Base-by-base conservation (phyloP, 2,797 vertebrate species). In the Strix occidentalis region DNA sequence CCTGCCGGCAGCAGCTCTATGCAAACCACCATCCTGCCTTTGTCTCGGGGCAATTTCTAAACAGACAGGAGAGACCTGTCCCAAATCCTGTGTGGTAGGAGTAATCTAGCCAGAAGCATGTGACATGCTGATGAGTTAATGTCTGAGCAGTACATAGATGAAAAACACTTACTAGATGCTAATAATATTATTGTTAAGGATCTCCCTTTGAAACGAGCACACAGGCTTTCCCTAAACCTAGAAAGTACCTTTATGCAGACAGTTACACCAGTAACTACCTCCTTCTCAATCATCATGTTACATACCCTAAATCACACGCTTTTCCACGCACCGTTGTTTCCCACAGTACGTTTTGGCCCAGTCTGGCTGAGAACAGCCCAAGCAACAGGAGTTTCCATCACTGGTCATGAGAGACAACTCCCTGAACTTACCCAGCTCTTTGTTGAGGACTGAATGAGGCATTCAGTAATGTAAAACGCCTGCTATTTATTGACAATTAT, bases 61-160 rank as follows among this genome's bases (percentile, higher is more conserved):
- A 16, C 75, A 84, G 83, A 83, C 92, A 83, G 94, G 93, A 89
- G 90, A 85, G 84, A 94, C 94, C 90, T 81, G 95, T 92, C 94
- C 93, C 86, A 65, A 41, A 89, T 4, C 75, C 93, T 77, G 78
- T 4, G 84, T 5, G 79, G 56, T 13, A 78, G 93, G 68, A 79
- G 33, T 21, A 33, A 85, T 16, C 75, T 20, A 10, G 9, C 85
- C 90, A 90, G 88, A 29, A 80, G 86, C 82, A 70, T 12, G 75
- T 80, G 95, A 92, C 81, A 51, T 14, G 86, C 87, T 75, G 88
- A 26, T 28, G 68, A 89, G 61, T 63, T 75, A 31, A 33, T 4
- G 43, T 57, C 93, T 96, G 77, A 92, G 85, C 66, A 79, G 85
- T 16, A 48, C 83, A 5, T 2, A 89, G 90, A 95, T 58, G 33